phyloP scores from a whole-genome alignment of 1,140 invertebrate species.

The Platyscapa corneri region DNA sequence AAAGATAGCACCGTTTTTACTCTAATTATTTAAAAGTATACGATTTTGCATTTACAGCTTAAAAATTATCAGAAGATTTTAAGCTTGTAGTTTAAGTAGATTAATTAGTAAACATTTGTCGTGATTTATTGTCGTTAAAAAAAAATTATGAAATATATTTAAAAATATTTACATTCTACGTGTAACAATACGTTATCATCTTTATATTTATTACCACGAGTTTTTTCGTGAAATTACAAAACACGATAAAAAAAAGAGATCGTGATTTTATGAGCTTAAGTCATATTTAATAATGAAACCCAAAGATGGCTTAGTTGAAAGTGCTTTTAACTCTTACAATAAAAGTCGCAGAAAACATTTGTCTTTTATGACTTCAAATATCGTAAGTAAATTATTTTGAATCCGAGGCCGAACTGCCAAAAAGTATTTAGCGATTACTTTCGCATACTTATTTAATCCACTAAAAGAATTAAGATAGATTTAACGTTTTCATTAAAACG shows the following conservation, averaged over 20 bases:
- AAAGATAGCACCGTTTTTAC: not conserved
- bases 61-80: not conserved
- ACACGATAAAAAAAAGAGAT: not conserved
- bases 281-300: not conserved
- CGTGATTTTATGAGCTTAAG: not conserved
- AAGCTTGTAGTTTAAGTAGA: not conserved
- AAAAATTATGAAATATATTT: not conserved
- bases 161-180: not conserved
- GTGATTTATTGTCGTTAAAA: too few species aligned
- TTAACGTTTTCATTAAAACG: not conserved
- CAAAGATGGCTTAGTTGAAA: not conserved
- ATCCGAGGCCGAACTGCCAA: not conserved
- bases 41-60: not conserved
- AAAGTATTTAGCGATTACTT: constrained; percentile 15
- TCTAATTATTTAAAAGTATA: not conserved
- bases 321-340: not conserved
- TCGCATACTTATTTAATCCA: not conserved
- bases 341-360: not conserved
- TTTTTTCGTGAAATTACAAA: not conserved
- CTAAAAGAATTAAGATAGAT: not conserved
- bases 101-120: too few species aligned
- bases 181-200: not conserved
- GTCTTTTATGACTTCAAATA: not conserved
- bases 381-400: not conserved
- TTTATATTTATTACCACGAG: not conserved